Base-by-base conservation (phyloP, 2,888 invertebrate species). In the Acronicta psi region DNA sequence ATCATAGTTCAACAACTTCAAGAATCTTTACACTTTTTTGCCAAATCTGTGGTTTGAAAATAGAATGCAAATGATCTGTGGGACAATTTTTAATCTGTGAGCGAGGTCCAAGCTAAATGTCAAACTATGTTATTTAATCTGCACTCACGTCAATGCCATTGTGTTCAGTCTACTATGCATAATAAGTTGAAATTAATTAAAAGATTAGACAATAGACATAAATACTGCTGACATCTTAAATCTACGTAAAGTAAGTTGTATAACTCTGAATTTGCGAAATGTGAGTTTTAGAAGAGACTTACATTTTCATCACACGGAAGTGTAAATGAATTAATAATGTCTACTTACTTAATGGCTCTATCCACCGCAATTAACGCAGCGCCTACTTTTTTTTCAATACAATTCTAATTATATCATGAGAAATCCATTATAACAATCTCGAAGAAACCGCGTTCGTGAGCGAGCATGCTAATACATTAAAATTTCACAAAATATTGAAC, bases 401-500 rank as follows among this genome's bases (percentile, higher is more conserved):
- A 69, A 60, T 66, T 81, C 77, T 83, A 86, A 89, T 88, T 88
- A 87, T 83, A 81, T 83, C 83, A 81, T 88, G 89, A 87, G 90
- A 90, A 89, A 72, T 63, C 64, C 72, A 76, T 76, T 74, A 67
- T 66, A 69, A 74, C 47, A 59, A 76, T 75, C 69, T 53, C 54
- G 55, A 79, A 83, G 87, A 84, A 87, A 87, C 87, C 53, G 53
- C 62, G 49, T 53, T 74, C 55, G 69, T 69, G 66, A 68, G 65
- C 61, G 59, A 66, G 71, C 77, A 78, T 78, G 76, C 59, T 80
- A 81, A 82, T 80, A 75, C 75, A 77, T 79, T 67, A 47, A 63
- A 71, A 63, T 75, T 75, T 73, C 66, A 76, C 78, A 84, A 86
- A 90, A 88, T 91, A 92, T 92, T 89, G 87, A 89, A 90, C 85